phyloP scores from a whole-genome alignment of 1,140 invertebrate species.

The Cherax destructor region DNA sequence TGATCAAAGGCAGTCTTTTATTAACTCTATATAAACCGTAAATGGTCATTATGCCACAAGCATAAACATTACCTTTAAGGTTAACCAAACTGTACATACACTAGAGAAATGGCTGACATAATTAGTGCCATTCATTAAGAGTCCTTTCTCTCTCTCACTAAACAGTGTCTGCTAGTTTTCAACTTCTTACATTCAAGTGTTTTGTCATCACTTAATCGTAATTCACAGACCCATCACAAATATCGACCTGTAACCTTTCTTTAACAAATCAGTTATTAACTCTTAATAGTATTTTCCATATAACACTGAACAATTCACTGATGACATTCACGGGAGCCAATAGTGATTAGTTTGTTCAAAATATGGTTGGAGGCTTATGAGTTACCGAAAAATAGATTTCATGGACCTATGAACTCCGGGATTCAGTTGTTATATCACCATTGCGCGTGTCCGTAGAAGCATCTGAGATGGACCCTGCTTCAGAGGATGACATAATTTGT shows the following conservation, averaged over 20 bases:
- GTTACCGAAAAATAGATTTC: neutral
- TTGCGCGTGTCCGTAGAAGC: conserved; percentile 67
- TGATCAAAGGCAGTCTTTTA: conserved; percentile 38
- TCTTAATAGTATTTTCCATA: neutral
- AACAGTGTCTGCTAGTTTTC: conserved; percentile 20
- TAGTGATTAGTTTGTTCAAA: neutral
- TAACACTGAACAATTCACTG: neutral
- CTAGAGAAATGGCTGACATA: conserved; percentile 24
- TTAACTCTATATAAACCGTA: conserved; percentile 14
- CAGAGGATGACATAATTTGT: conserved; percentile 68
- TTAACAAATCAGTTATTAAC: neutral
- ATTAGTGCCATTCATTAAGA: conserved; percentile 13
- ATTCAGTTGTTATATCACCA: conserved; percentile 67
- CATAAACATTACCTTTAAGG: conserved; percentile 62
- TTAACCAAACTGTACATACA: conserved; percentile 67
- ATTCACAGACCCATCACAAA: neutral
- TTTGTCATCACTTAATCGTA: neutral
- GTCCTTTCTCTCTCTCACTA: conserved; percentile 25
- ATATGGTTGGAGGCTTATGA: neutral
- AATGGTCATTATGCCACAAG: conserved; percentile 21
- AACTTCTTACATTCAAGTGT: neutral
- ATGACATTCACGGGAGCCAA: neutral
- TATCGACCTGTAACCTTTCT: neutral
- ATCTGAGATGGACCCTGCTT: conserved; percentile 68
- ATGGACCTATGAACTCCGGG: conserved; percentile 61